A percentile compares a stretch with the other conserved stretches of the same genome.
These are phyloP conservation scores for Elachura formosa DNA, from an alignment of 2,113 vertebrate species.

Conservation along the genomic window DNA sequence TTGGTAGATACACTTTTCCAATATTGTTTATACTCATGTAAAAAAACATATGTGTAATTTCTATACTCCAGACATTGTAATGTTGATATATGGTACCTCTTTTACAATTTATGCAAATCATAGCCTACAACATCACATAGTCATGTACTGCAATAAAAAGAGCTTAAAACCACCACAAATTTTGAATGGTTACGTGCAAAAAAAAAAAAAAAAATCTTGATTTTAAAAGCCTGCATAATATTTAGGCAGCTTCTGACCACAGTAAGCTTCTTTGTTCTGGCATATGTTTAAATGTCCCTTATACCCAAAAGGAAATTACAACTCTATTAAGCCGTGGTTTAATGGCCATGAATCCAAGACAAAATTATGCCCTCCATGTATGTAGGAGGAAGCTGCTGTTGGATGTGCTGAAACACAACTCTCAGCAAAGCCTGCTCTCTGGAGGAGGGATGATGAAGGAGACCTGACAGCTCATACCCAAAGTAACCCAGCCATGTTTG, in stretches of 20 bases:
- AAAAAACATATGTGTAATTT: not conserved
- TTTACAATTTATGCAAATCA: not conserved
- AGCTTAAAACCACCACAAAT: not conserved
- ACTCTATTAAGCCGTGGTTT: not conserved
- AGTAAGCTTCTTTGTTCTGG: not conserved
- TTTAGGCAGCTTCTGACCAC: not conserved
- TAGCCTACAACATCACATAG: not conserved
- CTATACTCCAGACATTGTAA: not conserved
- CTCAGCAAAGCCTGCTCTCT: not conserved
- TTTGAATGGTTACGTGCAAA: not conserved
- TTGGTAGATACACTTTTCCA: not conserved
- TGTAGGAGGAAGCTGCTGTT: accelerated
- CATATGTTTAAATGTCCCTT: not conserved
- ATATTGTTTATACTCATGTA: not conserved
- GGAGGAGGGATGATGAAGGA: accelerated
- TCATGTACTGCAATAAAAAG: not conserved
- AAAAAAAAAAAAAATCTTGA: not conserved
- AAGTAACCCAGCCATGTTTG: accelerated
- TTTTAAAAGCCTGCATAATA: not conserved
- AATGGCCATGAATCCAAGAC: not conserved
- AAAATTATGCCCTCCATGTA: not conserved
- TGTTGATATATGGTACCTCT: not conserved
- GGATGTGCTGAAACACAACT: not conserved
- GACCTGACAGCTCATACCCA: not conserved
- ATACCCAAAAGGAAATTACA: not conserved